These are phyloP conservation scores for Bellardia bayeri DNA, from an alignment of 2,888 invertebrate genomes.

Conservation along the genomic window DNA sequence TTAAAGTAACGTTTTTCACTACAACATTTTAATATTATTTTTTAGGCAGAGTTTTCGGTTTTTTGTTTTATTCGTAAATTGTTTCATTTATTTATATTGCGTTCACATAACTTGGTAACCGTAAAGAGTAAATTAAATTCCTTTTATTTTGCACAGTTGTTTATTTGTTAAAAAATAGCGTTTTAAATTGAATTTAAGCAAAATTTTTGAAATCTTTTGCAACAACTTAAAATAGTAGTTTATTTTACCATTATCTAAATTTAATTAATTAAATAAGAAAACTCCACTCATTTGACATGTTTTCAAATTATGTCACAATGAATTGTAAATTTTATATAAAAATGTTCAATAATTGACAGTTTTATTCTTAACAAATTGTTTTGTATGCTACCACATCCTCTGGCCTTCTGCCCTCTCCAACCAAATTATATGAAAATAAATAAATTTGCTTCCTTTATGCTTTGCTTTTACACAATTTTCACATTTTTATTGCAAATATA, in stretches of 20 bases:
- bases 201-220: neutral
- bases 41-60: slow-evolving; percentile 19
- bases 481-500: slow-evolving; percentile 18
- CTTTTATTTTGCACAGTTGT: neutral
- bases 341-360: slow-evolving; percentile 58
- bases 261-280: slow-evolving; percentile 28
- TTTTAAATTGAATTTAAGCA: neutral
- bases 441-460: slow-evolving; percentile 31
- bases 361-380: slow-evolving; percentile 60
- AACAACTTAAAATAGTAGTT: neutral
- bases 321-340: slow-evolving; percentile 53
- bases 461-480: slow-evolving; percentile 16
- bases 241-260: neutral
- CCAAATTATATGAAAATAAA: slow-evolving; percentile 1
- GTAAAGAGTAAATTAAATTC: slow-evolving; percentile 47
- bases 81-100: slow-evolving; percentile 35
- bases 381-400: slow-evolving; percentile 17
- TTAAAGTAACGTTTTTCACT: slow-evolving; percentile 41
- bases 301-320: slow-evolving; percentile 48
- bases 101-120: slow-evolving; percentile 34
- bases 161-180: neutral
- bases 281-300: neutral
- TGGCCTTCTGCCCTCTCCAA: neutral
- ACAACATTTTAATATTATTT: slow-evolving; percentile 11
- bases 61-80: neutral